Percentiles rank a stretch among this genome's conserved stretches.
phyloP scores from a whole-genome alignment of 2,888 invertebrate genomes.

The Disparrhopalites patrizii region DNA sequence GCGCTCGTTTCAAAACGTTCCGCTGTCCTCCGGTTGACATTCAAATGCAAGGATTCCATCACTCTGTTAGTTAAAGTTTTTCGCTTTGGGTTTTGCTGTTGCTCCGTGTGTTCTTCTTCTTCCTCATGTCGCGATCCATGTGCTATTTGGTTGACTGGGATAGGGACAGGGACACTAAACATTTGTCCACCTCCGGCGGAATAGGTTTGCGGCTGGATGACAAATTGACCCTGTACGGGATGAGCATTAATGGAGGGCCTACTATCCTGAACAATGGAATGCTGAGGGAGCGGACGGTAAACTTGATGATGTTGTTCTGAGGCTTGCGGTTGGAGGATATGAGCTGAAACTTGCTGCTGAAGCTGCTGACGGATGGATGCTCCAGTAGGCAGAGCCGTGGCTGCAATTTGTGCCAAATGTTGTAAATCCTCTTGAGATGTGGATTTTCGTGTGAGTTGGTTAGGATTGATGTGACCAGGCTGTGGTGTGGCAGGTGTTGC shows the following conservation, averaged over 20 bases:
- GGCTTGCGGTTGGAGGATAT: slow-evolving; percentile 5
- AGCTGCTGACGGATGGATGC: slow-evolving; percentile 34
- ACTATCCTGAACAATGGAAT: not conserved
- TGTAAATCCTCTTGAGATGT: slow-evolving; percentile 4
- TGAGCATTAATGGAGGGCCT: not conserved
- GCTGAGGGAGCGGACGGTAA: slow-evolving; percentile 8
- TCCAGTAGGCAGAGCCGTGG: slow-evolving; percentile 27
- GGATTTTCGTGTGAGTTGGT: slow-evolving; percentile 1
- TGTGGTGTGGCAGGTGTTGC: not conserved
- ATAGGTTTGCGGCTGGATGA: slow-evolving; percentile 48
- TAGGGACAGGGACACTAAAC: slow-evolving; percentile 49
- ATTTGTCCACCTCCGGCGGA: slow-evolving; percentile 48
- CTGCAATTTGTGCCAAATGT: slow-evolving; percentile 19
- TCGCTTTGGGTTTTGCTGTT: not conserved
- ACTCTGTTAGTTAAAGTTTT: slow-evolving; percentile 32
- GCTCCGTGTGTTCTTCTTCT: not conserved
- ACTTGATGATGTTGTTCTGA: not conserved
- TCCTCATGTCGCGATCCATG: slow-evolving; percentile 9
- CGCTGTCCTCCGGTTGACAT: slow-evolving; percentile 36
- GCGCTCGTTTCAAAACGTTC: slow-evolving; percentile 42
- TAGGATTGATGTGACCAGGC: not conserved
- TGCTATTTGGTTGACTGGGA: slow-evolving; percentile 45
- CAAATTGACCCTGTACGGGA: slow-evolving; percentile 33
- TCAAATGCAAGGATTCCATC: slow-evolving; percentile 43
- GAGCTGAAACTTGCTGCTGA: slow-evolving; percentile 23